Base-by-base conservation (phyloP, 2,113 vertebrate genomes). In the Tichodroma muraria region DNA sequence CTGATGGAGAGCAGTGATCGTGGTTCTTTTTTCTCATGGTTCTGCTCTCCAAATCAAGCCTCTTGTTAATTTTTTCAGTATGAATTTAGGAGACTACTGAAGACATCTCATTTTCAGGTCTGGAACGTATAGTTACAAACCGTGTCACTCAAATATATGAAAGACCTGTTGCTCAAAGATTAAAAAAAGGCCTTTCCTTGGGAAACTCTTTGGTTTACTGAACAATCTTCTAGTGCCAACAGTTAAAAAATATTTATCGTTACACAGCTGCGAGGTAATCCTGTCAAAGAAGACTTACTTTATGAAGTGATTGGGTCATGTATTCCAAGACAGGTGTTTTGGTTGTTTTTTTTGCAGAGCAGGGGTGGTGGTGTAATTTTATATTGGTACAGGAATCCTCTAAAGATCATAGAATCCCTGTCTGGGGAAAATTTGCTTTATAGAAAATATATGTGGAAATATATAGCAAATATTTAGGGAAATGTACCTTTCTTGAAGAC, bases 21-120 rank as follows among this genome's bases (percentile, higher is more conserved):
- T 50, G 40, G 25, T 65, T 69, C 63, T 77, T n/a, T n/a, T n/a
- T n/a, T n/a, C n/a, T n/a, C 0, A 0, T 50, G 40, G 25, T 65
- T 69, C 63, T 77, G 63, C 54, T 88, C 19, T 44, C n/a, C 78
- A 52, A 90, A 47, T 68, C 20, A 66, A 66, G 18, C 20, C 23
- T 59, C 61, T 59, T 75, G 27, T 59, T 82, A 47, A 20, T 52
- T 68, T 68, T 64, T 72, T 83, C 40, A 11, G 13, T n/a, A 14
- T 56, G 50, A 30, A 31, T 72, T 69, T 65, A 37, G 54, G 57
- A 77, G 19, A 20, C 13, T 64, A 1, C 12, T 49, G 31, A 77
- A 83, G 47, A 17, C 11, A 69, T 40, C 14, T 57, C 27, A 6
- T 80, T 80, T 85, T 72, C 38, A 65, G 33, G 33, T 73, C 59